Evolutionary conservation across 2,113 vertebrate genomes (phyloP).

Genomic region (Pholis gunnellus): DNA sequence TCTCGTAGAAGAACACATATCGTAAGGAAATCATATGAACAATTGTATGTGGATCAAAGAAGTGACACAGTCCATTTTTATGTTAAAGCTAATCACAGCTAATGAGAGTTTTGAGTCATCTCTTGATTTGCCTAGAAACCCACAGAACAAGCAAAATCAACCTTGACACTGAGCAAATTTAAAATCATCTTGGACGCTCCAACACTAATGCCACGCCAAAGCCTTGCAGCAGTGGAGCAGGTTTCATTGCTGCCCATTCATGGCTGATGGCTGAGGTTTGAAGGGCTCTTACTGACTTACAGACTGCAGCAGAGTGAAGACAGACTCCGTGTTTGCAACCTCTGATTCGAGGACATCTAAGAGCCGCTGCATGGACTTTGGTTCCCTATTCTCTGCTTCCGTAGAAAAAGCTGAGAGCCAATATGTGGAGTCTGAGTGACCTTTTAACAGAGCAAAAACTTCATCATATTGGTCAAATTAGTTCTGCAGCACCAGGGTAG

Average conservation of each 20-base stretch:
- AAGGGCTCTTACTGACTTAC: not conserved
- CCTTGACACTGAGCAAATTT: not conserved
- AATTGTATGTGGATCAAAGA: not conserved
- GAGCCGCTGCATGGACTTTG: slow-evolving; percentile 10
- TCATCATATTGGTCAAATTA: slow-evolving; percentile 53
- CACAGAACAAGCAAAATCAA: not conserved
- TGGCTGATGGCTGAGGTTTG: not conserved
- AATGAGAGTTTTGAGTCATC: not conserved
- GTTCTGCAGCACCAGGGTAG: slow-evolving; percentile 43
- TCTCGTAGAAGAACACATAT: not conserved
- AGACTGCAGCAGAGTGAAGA: not conserved
- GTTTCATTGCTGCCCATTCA: not conserved
- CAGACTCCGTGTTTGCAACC: not conserved
- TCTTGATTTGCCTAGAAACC: not conserved
- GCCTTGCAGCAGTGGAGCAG: not conserved
- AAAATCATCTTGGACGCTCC: not conserved
- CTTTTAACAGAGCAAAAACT: slow-evolving; percentile 44
- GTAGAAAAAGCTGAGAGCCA: slow-evolving; percentile 33
- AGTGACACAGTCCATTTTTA: not conserved
- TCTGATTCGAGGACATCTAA: slow-evolving; percentile 30
- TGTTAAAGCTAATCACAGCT: not conserved
- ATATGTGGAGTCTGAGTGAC: slow-evolving; percentile 41
- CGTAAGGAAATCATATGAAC: not conserved
- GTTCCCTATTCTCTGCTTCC: slow-evolving; percentile 18
- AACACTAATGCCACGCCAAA: not conserved